Evolutionary conservation across 2,797 vertebrate species (phyloP), one percentile per base, ranked within the genome.

Genomic region (Gymnothorax javanicus): DNA sequence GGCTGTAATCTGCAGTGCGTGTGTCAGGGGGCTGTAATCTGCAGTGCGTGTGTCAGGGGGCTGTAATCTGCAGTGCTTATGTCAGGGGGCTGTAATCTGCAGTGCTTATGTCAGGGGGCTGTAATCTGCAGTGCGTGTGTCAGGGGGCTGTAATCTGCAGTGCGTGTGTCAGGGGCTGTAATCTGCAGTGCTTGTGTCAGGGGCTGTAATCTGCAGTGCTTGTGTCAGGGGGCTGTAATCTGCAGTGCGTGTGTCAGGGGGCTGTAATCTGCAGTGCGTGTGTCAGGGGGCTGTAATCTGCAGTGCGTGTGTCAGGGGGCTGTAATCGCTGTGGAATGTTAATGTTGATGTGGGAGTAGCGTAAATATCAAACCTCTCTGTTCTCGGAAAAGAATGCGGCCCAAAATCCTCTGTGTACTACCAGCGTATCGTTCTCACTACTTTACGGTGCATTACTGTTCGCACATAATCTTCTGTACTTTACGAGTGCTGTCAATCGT

Each of bases 311-410:
- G 82, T 58, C 56, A 57, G 13, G 58, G 75, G 75, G 75, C 15
- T 79, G 75, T 79, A 79, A 79, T 79, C 54, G 75, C 75, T 83
- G 82, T 59, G 82, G 82, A 83, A 83, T 59, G 56, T 83, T 59
- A 69, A 57, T 83, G 59, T 54, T 60, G 17, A 85, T 52, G 27
- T 67, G 9, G 27, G 25, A 54, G 84, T 7, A 79, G 54, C 52
- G 9, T 23, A 54, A 54, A 17, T 27, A 3, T 52, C 33, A 77
- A 52, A 50, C 43, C 33, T 77, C 43, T 79, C 43, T 54, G 13
- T 52, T 79, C 75, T 79, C 43, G 8, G 33, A 9, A 33, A n/a
- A 50, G 11, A 50, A 7, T 77, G 27, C 17, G 43, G 15, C 73
- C 73, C 73, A 73, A 27, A 33, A 73, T 73, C 12, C 69, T 27